Conservation (phyloP, 1,140 invertebrate genomes). For the Condylostylus longicornis region DNA sequence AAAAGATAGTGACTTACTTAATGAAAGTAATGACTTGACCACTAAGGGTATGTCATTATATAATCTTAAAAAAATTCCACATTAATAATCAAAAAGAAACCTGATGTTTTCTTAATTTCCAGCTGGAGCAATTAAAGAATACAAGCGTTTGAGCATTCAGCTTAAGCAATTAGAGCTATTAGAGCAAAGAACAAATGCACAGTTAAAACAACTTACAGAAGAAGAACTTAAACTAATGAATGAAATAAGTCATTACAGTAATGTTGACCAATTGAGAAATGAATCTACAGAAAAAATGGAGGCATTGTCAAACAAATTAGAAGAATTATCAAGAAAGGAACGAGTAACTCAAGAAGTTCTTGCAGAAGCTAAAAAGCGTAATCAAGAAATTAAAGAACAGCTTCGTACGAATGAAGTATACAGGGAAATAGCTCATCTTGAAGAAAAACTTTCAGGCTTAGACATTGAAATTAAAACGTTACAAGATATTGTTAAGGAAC, state of each 20-base stretch:
- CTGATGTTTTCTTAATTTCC: too few species aligned
- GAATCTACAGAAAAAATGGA: constrained; percentile 18
- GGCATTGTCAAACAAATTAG: constrained; percentile 15
- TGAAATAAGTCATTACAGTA: constrained; percentile 5
- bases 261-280: constrained; percentile 18
- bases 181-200: constrained; percentile 23
- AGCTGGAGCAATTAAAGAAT: constrained; percentile 7
- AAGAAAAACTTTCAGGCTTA: constrained; percentile 25
- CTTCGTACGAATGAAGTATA: constrained; percentile 30
- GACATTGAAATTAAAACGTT: constrained; percentile 17
- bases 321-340: constrained; percentile 17
- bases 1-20: not conserved
- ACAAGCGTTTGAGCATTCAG: constrained; percentile 3
- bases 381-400: constrained; percentile 20
- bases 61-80: too few species aligned
- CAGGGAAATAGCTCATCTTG: constrained; percentile 24
- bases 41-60: too few species aligned
- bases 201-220: constrained; percentile 19
- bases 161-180: constrained; percentile 27
- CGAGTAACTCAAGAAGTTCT: constrained; percentile 15
- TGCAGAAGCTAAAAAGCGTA: constrained; percentile 13
- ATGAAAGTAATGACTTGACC: constrained; percentile 6
- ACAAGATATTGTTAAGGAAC: not conserved
- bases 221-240: not conserved
- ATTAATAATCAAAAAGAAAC: too few species aligned